Percentiles rank a stretch among this genome's conserved stretches.
Conservation (phyloP, 1,140 invertebrate species). For the Leucophenga varia region DNA sequence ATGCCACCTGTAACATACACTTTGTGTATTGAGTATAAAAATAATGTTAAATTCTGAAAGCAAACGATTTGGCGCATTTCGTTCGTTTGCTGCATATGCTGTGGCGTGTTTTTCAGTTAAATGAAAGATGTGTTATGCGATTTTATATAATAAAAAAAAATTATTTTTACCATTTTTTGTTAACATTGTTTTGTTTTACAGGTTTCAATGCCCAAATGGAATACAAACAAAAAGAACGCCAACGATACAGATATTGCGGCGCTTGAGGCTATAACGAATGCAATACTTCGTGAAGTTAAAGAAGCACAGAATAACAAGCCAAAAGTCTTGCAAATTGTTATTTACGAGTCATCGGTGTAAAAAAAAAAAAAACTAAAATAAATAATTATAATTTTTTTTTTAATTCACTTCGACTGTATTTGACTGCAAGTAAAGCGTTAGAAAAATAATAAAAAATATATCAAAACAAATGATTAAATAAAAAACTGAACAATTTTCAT, state of each 20-base stretch:
- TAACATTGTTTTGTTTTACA: conserved; percentile 6
- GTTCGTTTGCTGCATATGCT: too few relatives aligned
- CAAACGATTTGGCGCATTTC: too few relatives aligned
- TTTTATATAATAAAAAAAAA: too few relatives aligned
- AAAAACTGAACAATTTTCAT: background rate
- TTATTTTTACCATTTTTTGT: too few relatives aligned
- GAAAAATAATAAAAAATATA: conserved; percentile 1
- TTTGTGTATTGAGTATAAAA: too few relatives aligned
- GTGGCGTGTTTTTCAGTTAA: too few relatives aligned
- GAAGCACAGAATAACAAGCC: conserved; percentile 56
- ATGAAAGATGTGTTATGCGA: too few relatives aligned
- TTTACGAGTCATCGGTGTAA: conserved; percentile 79
- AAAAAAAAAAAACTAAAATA: too few relatives aligned
- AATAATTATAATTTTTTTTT: too few relatives aligned
- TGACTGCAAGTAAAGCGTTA: background rate
- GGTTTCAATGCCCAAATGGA: conserved; percentile 61
- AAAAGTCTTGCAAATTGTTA: conserved; percentile 77
- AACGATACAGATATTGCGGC: conserved; percentile 69
- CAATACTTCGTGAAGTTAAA: conserved; percentile 64
- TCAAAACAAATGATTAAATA: too few relatives aligned
- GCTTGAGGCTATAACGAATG: conserved; percentile 70
- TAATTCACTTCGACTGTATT: background rate
- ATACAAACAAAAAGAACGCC: conserved; percentile 54
- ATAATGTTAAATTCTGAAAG: too few relatives aligned
- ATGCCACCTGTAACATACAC: too few relatives aligned